These are phyloP conservation scores for Argynnis bischoffii DNA, from an alignment of 2,888 invertebrate species.

Conservation along the genomic window DNA sequence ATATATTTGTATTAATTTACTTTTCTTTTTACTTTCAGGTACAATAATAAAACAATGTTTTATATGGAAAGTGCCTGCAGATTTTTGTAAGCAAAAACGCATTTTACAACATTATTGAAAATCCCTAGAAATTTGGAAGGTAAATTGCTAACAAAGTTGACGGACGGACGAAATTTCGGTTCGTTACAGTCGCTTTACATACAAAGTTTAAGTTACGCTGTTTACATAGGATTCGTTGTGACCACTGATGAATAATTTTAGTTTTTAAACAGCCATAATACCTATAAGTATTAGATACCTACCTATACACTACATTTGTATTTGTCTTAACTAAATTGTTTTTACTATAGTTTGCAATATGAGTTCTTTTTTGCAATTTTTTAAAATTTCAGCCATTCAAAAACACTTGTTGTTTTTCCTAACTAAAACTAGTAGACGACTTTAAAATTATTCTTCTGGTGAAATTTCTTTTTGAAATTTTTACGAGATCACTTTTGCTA, in stretches of 20 bases:
- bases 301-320: not conserved
- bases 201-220: constrained; percentile 32
- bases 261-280: not conserved
- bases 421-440: no score
- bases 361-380: no score
- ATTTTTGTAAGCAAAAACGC: constrained; percentile 41
- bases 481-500: no score
- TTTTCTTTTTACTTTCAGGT: constrained; percentile 43
- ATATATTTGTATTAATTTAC: constrained; percentile 1
- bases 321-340: not conserved
- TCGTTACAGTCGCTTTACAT: constrained; percentile 42
- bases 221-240: constrained; percentile 26
- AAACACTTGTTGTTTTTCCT: no score
- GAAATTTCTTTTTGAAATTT: no score
- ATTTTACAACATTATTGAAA: not conserved
- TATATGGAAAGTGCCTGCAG: constrained; percentile 34
- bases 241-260: constrained; percentile 8
- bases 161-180: constrained; percentile 24
- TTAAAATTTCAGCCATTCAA: no score
- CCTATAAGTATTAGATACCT: not conserved
- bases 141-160: constrained; percentile 20
- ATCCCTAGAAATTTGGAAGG: constrained; percentile 15
- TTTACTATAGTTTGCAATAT: not conserved
- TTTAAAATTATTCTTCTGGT: no score
- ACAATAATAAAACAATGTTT: not conserved